These are phyloP conservation scores for Plutomurus gul DNA, from an alignment of 1,140 invertebrate genomes.

Conservation along the genomic window DNA sequence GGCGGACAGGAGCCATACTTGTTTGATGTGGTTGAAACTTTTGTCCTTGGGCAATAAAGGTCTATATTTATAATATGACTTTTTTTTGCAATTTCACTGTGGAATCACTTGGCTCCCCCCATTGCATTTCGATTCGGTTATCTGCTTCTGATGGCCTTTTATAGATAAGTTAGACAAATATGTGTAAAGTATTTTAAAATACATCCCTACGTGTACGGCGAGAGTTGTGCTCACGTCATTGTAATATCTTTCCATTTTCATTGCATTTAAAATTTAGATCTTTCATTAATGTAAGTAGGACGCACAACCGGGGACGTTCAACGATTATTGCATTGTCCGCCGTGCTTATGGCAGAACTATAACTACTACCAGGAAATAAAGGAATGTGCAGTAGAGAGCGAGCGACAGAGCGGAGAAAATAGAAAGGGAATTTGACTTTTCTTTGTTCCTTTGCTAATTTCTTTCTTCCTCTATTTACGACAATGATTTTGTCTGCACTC, in stretches of 20 bases:
- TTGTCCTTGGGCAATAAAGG: too few species aligned
- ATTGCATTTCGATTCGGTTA: too few species aligned
- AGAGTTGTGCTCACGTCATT: background rate
- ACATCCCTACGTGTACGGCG: background rate
- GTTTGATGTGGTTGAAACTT: too few species aligned
- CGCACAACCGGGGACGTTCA: background rate
- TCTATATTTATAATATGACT: too few species aligned
- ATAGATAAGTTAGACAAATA: background rate
- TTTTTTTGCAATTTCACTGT: too few species aligned
- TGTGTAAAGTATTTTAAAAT: background rate
- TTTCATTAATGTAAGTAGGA: background rate
- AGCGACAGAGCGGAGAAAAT: background rate
- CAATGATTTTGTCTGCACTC: too few species aligned
- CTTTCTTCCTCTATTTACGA: background rate
- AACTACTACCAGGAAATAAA: constrained; percentile 4
- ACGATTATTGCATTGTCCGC: background rate
- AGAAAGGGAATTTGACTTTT: background rate
- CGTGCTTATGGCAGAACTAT: background rate
- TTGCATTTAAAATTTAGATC: constrained; percentile 3
- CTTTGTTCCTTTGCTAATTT: background rate
- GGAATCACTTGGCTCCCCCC: too few species aligned
- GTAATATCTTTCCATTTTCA: background rate
- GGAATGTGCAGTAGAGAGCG: background rate
- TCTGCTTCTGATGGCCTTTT: too few species aligned
- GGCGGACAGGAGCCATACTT: too few species aligned